Evolutionary conservation across 2,797 vertebrate genomes (phyloP).

Genomic region (Eidolon dupreanum): DNA sequence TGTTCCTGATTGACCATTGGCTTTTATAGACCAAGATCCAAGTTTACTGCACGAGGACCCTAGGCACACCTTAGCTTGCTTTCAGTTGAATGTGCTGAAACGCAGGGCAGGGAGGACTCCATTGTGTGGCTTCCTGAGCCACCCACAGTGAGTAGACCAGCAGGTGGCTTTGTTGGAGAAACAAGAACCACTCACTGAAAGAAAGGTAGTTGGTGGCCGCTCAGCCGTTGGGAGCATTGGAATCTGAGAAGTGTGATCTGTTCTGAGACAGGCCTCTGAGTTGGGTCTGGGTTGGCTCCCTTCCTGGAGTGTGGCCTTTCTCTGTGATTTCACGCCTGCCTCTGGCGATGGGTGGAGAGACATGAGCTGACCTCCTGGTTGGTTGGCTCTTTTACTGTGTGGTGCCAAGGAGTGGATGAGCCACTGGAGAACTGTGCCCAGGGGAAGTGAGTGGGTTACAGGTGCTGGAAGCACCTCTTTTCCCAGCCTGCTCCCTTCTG

Average conservation of each 20-base stretch:
- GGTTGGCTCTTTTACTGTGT: background rate
- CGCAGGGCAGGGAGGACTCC: background rate
- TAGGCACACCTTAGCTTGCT: background rate
- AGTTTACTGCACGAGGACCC: background rate
- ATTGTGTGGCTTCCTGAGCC: background rate
- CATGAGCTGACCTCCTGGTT: background rate
- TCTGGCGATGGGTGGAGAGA: background rate
- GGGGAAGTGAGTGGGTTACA: background rate
- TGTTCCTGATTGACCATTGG: background rate
- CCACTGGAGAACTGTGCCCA: background rate
- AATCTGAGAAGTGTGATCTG: background rate
- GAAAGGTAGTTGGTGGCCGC: background rate
- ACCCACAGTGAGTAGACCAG: background rate
- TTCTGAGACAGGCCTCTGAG: background rate
- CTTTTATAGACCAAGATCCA: background rate
- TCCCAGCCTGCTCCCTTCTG: background rate
- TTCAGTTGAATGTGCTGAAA: background rate
- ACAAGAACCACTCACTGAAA: background rate
- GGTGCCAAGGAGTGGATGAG: background rate
- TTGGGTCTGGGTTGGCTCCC: background rate
- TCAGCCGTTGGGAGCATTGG: background rate
- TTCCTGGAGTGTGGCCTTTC: background rate
- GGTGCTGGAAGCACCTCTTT: background rate
- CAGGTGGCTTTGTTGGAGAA: background rate
- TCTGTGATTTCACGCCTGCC: background rate